Base-by-base conservation (phyloP, 2,113 vertebrate genomes). In the Sturnira hondurensis region DNA sequence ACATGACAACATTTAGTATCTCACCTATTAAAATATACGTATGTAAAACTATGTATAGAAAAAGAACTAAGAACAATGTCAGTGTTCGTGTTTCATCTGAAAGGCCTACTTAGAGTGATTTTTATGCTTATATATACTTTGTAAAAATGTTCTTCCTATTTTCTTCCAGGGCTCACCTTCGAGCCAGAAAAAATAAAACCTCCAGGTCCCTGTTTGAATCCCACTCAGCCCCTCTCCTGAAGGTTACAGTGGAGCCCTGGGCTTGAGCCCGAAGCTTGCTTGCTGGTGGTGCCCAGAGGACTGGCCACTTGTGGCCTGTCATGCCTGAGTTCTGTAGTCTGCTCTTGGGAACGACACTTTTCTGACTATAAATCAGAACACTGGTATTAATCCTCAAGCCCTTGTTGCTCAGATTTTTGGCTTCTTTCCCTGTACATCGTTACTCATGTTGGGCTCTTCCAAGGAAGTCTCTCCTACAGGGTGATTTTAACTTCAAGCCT, bases 381-480 rank as follows among this genome's bases (percentile, higher is more conserved):
- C 26, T 33, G 15, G 6, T 77, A 77, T 94, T 90, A 76, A 94
- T 92, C 41, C 45, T 88, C 1, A 8, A 71, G 61, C 63, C 71
- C 54, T 65, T 41, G 68, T 88, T 77, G 85, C 77, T 85, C 63
- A 96, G 88, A 61, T 70, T 90, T 92, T 56, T 97, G 96, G 36
- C 92, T 90, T 20, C 87, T 80, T 86, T 77, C 50, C 45, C 22
- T 71, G 77, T 1, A 82, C 20, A 8, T 85, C 85, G n/a, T 98
- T 61, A 36, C 43, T 96, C 81, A 97, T 63, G 88, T 77, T 94
- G 90, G 97, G 38, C 36, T 94, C 87, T 95, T 85, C 38, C 38
- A 80, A 91, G 67, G 83, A 82, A 85, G 28, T 92, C 38, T 93
- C 41, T 87, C 28, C 73, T 80, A 56, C 26, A 71, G 89, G 74